Base-by-base conservation (phyloP, 2,888 invertebrate species). In the Dendrolimus pini region DNA sequence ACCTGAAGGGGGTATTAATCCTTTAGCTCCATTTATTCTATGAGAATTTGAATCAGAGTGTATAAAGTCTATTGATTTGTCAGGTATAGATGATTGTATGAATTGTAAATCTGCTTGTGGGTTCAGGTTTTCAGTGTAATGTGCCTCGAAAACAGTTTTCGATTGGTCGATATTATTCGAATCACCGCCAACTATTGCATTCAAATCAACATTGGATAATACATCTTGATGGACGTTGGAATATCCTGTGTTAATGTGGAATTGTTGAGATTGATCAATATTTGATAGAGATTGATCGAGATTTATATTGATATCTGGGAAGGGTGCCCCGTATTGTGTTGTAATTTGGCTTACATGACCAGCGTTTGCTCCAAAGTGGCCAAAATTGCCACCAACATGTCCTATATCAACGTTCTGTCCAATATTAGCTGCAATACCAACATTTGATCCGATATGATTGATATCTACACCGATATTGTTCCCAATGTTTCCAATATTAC, bases 1-100 rank as follows among this genome's bases (percentile, higher is more conserved):
- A 1, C 93, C 93, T 59, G 92, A 93, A 2, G 93, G 93, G 1
- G 94, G 92, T 8, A 91, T 79, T n/a, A 93, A 74, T 1, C 93
- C 93, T 73, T 89, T 89, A 52, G 85, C 86, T 1, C 89, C 88
- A 47, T 87, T 47, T 47, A 47, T 10, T 47, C 47, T 47, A 47
- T 47, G 47, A 18, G 18, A 18, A 18, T 18, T 18, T 18, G 18
- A 2, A 7, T 47, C 10, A 9, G 9, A 9, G 10, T 47, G 47
- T 47, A 47, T 10, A 10, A 47, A 47, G 9, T 87, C 84, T n/a
- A 72, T 65, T 0, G 83, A 82, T 42, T 77, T 83, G 0, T 69
- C 75, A 0, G 75, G 71, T 52, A 74, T 59, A 30, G 65, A 65
- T 30, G 74, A 69, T 42, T 83, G 77, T 2, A 75, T 62, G 0